Percentiles rank a stretch among this genome's conserved stretches.
Conservation (phyloP, 2,797 vertebrate species). For the Pseudochromis fuscus region DNA sequence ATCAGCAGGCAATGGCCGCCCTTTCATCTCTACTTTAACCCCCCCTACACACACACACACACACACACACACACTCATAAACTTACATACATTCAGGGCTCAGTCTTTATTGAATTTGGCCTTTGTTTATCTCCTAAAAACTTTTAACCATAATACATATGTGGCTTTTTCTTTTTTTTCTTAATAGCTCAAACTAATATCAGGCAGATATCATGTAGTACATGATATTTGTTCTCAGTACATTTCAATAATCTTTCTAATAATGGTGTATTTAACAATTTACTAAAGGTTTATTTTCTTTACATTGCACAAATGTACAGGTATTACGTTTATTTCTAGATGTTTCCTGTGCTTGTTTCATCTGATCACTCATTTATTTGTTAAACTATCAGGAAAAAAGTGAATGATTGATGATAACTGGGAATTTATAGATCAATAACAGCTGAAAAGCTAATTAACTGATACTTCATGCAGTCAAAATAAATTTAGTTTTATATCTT, state of each 20-base stretch:
- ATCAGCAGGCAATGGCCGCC: constrained; percentile 76
- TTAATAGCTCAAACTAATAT: background rate
- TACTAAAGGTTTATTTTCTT: no score
- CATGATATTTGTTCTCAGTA: no score
- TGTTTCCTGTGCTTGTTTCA: background rate
- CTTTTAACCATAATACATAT: constrained; percentile 13
- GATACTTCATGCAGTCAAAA: background rate
- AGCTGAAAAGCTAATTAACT: background rate
- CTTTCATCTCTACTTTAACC: constrained; percentile 79
- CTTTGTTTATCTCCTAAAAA: constrained; percentile 46
- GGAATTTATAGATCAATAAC: background rate
- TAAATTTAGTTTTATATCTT: background rate
- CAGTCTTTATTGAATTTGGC: constrained; percentile 58
- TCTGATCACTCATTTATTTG: background rate
- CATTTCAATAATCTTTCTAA: background rate
- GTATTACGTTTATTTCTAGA: no score
- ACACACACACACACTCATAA: constrained; percentile 30
- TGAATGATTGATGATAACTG: background rate
- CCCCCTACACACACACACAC: constrained; percentile 30
- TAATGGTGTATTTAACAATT: no score
- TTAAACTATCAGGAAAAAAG: background rate
- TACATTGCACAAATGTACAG: no score
- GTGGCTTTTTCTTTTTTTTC: background rate
- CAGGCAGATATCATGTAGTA: background rate
- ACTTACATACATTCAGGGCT: constrained; percentile 38